Conservation (phyloP, 2,888 invertebrate genomes). For the Keiferia lycopersicella region DNA sequence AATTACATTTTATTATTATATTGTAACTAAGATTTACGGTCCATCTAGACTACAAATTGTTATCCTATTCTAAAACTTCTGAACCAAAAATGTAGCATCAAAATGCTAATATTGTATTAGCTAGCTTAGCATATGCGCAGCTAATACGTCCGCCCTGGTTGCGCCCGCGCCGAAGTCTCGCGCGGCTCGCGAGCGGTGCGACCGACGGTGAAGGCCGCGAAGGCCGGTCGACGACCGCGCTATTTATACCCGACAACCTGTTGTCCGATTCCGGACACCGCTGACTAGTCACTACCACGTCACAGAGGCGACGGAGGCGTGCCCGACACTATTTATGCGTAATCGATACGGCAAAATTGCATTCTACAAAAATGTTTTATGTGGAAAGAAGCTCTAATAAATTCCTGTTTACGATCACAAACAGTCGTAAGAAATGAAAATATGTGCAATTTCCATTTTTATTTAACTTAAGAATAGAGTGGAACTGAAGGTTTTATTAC, state of each 20-base stretch:
- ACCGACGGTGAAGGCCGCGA: constrained; percentile 66
- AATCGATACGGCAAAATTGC: constrained; percentile 28
- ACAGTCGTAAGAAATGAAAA: constrained; percentile 21
- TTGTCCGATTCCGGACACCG: constrained; percentile 37
- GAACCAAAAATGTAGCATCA: no score
- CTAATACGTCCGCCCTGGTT: constrained; percentile 3
- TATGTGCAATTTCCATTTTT: constrained; percentile 16
- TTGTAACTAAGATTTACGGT: no score
- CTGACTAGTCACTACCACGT: constrained; percentile 31
- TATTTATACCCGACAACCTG: constrained; percentile 66
- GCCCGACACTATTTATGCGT: constrained; percentile 34
- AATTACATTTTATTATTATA: no score
- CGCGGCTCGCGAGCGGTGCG: constrained; percentile 2
- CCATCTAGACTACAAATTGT: no score
- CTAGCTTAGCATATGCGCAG: neutral
- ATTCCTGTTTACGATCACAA: constrained; percentile 22
- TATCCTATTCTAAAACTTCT: no score
- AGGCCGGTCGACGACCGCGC: constrained; percentile 77
- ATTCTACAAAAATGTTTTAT: constrained; percentile 25
- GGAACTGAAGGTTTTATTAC: constrained; percentile 12
- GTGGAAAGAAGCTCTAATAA: constrained; percentile 21
- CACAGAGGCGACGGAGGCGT: constrained; percentile 50
- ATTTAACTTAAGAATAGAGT: constrained; percentile 7
- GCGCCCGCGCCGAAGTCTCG: constrained; percentile 2
- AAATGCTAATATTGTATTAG: neutral